Base-by-base conservation (phyloP, 2,113 vertebrate genomes). In the Chaetorhynchus papuensis region DNA sequence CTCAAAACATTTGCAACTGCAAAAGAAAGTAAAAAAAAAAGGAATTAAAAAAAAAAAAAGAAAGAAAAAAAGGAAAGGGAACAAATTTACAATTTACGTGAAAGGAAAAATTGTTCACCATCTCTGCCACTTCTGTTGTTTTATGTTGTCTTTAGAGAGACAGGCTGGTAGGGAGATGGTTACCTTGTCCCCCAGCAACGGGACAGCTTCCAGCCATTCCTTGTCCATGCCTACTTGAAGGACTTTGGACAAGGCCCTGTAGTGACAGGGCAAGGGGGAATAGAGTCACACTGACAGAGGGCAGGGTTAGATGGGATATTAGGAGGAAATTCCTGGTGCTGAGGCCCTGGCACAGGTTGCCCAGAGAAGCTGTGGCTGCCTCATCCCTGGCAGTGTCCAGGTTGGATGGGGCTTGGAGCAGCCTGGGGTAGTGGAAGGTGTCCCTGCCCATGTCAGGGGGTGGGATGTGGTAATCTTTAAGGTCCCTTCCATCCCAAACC, bases 401-500 rank as follows among this genome's bases (percentile, higher is more conserved):
- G 44, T 0, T 59, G 49, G 35, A 56, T 0, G 2, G 9, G 11
- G 26, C 4, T 50, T 76, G 37, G 37, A 74, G 13, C 9, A 45
- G 0, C 19, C 23, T 75, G 53, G 20, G n/a, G 4, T 0, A 18
- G 23, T 21, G 45, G 28, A 1, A 75, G 4, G 8, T 60, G 52
- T 60, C 69, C 23, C 52, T 74, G 33, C 7, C 47, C 9, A 10
- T 20, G 15, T 7, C 42, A 44, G 42, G 42, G 42, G 42, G 42
- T 44, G 42, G 42, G 17, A 44, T 44, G 42, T 8, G 42, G 17
- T 44, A 4, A 8, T 44, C 4, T 53, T 68, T 68, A 15, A 76
- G 2, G 3, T 75, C 16, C 15, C 1, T 75, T 44, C n/a, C 53
- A 59, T n/a, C 20, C 6, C 39, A 82, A 75, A 60, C 9, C 4